Evolutionary conservation across 1,140 invertebrate species (phyloP), one percentile per base, ranked within the genome.

Genomic region (Nephotettix cincticeps): DNA sequence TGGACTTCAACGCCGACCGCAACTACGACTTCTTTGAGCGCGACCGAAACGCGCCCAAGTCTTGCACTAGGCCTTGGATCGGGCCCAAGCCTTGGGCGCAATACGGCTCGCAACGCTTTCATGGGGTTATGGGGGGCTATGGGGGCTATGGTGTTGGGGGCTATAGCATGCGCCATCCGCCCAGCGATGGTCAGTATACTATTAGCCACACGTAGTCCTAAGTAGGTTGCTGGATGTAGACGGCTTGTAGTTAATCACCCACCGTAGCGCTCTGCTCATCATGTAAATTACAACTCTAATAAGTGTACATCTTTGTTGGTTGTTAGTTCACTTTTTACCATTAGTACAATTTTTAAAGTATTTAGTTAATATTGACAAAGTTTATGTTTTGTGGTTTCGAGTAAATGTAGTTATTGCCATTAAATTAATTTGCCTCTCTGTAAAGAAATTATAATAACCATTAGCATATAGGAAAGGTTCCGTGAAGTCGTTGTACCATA

Each of bases 11-110:
- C 11, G 81, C 85, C 17, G 91, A 93, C 79, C 84, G 86, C 17
- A 86, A 90, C 36, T 93, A 89, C 73, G 91, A 93, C 78, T 93
- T 91, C 75, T 93, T 91, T 76, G 89, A 92, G 73, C 81, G 87
- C 21, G 89, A 93, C 54, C 51, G 71, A 3, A 76, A 76, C 65
- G 75, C 73, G 6, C 75, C 75, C 2, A 71, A 74, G 4, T 66
- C 61, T 11, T 78, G 77, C 66, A 69, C 56, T 29, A 1, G 47
- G 21, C 69, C 69, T 0, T 58, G 43, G 56, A 51, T 23, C 28
- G 56, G 40, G 0, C 27, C 45, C 29, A n/a, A 56, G n/a, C 54
- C 54, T 9, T 70, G 69, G 69, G 63, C 69, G 0, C 69, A 70
- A 65, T 64, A 70, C 36, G 69, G 58, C 43, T 61, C 56, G 23